Base-by-base conservation (phyloP, 2,797 vertebrate species). In the Chrysocyon brachyurus region DNA sequence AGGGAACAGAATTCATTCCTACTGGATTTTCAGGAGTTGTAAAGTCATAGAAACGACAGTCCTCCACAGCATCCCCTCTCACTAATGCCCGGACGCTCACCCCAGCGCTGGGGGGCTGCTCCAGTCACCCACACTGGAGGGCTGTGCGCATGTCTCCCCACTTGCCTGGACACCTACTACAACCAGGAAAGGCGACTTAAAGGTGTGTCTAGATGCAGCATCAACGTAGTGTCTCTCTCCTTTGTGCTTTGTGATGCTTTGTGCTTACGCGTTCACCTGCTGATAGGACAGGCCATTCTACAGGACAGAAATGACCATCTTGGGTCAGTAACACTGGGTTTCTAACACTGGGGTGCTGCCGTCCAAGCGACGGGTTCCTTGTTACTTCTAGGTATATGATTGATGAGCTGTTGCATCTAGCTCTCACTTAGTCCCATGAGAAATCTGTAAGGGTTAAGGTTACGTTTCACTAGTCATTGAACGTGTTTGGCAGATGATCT, bases 241-340 rank as follows among this genome's bases (percentile, higher is more conserved):
- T 95, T 98, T 98, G 98, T 98, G 98, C 98, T 99, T 98, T 96
- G 96, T 90, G 87, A 97, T 84, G 96, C 94, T 21, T 98, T 99
- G 98, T 98, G 98, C 98, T 99, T 98, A 24, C 0, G 63, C 90
- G 33, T 90, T 93, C 87, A 90, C 70, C 95, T 90, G 98, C 98
- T 97, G 91, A 87, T 15, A 89, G 84, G 91, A 90, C 94, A 77
- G 82, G 93, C 96, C 86, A 82, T 81, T 95, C 97, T 93, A 54
- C 87, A 92, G 96, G 94, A 90, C 70, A 87, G 91, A 90, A 93
- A 91, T 6, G 31, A 83, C 49, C 88, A 16, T 90, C 88, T 95
- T 88, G 49, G 87, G 87, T 88, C 92, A 88, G 26, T 87, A 96
- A 97, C 54, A 96, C 94, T 92, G 95, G 75, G 81, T 75, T 85